Evolutionary conservation across 1,140 invertebrate genomes (phyloP).

Genomic region (Cherax quadricarinatus): DNA sequence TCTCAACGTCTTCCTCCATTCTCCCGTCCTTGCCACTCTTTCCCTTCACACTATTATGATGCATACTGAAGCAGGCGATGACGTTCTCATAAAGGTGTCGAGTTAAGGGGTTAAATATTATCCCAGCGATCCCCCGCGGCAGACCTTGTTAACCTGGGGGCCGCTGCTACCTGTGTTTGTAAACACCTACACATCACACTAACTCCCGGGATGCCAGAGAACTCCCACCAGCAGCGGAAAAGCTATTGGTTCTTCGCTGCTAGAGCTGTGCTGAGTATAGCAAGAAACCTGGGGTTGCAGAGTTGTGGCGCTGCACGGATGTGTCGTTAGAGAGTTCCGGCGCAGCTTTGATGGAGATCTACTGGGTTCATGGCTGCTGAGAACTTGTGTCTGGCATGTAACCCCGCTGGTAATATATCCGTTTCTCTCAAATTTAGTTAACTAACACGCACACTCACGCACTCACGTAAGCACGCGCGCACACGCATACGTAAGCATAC

Average conservation of each 20-base stretch:
- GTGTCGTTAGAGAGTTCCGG: not conserved
- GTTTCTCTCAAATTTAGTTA: not conserved
- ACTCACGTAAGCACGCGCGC: not conserved
- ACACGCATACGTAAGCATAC: not conserved
- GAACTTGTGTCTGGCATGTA: no score
- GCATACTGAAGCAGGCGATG: not conserved
- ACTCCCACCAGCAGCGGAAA: not conserved
- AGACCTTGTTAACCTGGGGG: not conserved
- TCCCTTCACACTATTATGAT: not conserved
- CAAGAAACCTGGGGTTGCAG: no score
- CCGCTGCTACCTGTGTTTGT: not conserved
- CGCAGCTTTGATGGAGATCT: no score
- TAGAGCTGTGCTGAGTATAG: no score
- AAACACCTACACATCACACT: not conserved
- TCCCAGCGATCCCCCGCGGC: not conserved
- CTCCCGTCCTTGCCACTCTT: no score
- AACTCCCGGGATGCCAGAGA: not conserved
- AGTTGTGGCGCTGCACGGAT: not conserved
- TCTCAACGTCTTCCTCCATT: no score
- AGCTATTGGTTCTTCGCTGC: not conserved
- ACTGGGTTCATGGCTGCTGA: no score
- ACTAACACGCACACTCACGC: not conserved
- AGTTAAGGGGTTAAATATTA: not conserved
- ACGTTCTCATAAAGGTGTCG: not conserved
- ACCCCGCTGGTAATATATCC: not conserved